phyloP scores from a whole-genome alignment of 2,113 vertebrate species.

The Steatornis caripensis region DNA sequence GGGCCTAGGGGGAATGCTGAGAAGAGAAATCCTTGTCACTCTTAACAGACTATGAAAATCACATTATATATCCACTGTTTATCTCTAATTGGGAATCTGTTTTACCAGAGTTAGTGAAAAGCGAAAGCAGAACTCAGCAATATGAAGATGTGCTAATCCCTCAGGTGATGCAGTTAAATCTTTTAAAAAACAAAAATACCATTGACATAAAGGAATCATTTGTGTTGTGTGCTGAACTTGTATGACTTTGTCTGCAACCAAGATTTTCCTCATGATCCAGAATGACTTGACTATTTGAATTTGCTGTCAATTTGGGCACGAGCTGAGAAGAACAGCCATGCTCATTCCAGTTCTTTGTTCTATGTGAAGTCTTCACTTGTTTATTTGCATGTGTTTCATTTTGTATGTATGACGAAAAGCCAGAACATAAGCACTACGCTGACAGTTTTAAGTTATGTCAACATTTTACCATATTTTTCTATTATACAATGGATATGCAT shows the following conservation, averaged over 20 bases:
- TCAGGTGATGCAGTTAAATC: neutral
- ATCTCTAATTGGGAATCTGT: constrained; percentile 18
- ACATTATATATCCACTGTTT: neutral
- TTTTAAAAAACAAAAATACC: neutral
- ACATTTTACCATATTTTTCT: neutral
- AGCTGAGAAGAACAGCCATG: neutral
- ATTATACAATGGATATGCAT: neutral
- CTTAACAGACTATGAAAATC: neutral
- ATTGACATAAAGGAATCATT: neutral
- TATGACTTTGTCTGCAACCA: neutral
- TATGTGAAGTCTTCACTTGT: neutral
- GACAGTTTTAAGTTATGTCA: neutral
- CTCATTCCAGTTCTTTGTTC: neutral
- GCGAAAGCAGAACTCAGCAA: neutral
- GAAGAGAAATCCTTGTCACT: neutral
- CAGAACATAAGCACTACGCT: neutral
- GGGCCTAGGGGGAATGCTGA: neutral
- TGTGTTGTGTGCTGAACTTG: neutral
- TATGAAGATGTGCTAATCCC: neutral
- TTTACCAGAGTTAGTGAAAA: neutral
- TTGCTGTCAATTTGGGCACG: neutral
- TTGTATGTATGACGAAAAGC: neutral
- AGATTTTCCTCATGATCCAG: neutral
- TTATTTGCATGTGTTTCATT: neutral
- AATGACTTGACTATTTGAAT: neutral